phyloP scores from a whole-genome alignment of 1,140 invertebrate genomes.

The Papilio dardanus region DNA sequence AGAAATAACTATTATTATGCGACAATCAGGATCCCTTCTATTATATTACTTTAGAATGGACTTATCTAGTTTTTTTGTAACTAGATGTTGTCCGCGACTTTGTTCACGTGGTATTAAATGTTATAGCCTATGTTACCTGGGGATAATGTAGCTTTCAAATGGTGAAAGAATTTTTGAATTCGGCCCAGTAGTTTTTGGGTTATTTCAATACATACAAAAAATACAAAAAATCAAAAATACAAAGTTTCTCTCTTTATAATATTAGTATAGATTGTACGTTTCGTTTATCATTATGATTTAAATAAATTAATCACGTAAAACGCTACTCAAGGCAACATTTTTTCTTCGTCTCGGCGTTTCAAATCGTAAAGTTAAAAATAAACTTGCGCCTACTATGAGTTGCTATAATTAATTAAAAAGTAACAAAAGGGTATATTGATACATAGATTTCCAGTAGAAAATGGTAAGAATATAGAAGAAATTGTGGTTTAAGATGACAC shows the following conservation, averaged over 20 bases:
- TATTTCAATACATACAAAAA: no score
- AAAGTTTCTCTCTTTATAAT: no score
- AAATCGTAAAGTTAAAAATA: neutral
- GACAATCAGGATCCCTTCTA: neutral
- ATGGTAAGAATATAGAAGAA: neutral
- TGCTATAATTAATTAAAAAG: neutral
- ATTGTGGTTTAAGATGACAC: no score
- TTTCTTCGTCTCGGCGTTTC: neutral
- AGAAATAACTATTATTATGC: constrained; percentile 2
- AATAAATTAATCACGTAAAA: neutral
- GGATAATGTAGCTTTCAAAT: no score
- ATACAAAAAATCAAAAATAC: no score
- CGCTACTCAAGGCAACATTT: neutral
- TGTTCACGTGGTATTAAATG: no score
- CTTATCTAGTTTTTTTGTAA: neutral
- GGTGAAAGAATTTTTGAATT: no score
- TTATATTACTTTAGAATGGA: neutral
- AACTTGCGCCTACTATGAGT: neutral
- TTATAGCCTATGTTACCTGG: no score
- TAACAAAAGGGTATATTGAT: no score
- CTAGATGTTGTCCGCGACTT: no score
- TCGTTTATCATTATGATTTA: neutral
- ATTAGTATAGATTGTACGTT: neutral
- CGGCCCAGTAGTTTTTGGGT: no score
- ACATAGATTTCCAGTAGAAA: neutral